phyloP scores from a whole-genome alignment of 2,797 vertebrate species.

The Ateles fusciceps region DNA sequence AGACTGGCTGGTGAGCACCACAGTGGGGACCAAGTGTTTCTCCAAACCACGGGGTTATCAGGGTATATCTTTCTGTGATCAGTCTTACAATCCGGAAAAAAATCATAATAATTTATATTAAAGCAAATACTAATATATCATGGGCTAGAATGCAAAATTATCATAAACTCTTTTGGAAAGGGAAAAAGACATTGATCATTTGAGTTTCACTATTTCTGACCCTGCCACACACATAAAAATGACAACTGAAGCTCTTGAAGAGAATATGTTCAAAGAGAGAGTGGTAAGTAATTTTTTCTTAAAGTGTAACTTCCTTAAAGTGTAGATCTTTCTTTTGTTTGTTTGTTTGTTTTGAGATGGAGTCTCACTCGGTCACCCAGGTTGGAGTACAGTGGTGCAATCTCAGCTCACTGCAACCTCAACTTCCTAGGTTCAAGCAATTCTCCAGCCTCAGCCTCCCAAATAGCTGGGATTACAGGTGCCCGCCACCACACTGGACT shows the following conservation, averaged over 20 bases:
- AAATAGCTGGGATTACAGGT: too few species aligned
- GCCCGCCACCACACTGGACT: accelerated
- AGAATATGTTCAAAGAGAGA: background rate
- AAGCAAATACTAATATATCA: background rate
- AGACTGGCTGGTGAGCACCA: background rate
- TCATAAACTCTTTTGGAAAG: background rate
- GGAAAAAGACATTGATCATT: background rate
- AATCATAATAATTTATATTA: background rate
- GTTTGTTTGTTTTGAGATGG: background rate
- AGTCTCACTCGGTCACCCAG: background rate
- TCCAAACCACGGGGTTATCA: background rate
- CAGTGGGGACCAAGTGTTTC: background rate
- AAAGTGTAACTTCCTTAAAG: slow-evolving; percentile 2
- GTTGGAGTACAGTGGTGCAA: too few species aligned
- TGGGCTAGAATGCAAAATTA: background rate
- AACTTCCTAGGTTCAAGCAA: too few species aligned
- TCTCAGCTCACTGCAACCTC: too few species aligned
- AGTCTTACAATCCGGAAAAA: background rate
- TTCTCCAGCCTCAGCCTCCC: too few species aligned
- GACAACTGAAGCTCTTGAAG: background rate
- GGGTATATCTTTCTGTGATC: background rate
- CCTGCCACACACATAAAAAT: background rate
- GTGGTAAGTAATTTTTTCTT: background rate
- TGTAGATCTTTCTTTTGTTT: background rate
- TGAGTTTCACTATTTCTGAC: background rate